Conservation (phyloP, 2,888 invertebrate species). For the Magallana nippona region DNA sequence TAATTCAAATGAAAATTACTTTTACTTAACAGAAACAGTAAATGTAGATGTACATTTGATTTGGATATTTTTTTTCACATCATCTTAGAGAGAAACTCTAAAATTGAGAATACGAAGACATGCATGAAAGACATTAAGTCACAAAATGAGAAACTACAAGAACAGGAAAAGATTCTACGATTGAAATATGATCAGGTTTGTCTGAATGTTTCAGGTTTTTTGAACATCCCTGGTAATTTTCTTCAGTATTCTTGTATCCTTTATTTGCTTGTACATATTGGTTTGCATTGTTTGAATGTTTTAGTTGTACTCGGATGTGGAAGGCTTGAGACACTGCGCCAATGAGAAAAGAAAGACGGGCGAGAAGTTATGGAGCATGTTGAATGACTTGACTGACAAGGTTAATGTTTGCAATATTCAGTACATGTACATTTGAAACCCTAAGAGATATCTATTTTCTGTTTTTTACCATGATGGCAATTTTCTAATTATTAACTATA, state of each 20-base stretch:
- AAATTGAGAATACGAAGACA: constrained; percentile 89
- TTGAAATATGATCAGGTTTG: constrained; percentile 88
- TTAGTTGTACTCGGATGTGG: constrained; percentile 70
- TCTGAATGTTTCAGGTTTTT: not conserved
- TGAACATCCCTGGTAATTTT: not conserved
- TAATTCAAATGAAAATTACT: no score
- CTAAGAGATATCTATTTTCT: no score
- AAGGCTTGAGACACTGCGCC: constrained; percentile 66
- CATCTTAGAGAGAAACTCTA: constrained; percentile 87
- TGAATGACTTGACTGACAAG: constrained; percentile 73
- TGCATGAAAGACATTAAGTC: constrained; percentile 88
- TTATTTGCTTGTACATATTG: not conserved
- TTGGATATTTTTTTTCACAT: not conserved
- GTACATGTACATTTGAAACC: not conserved
- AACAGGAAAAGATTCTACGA: constrained; percentile 89
- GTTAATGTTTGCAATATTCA: constrained; percentile 52
- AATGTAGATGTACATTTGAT: not conserved
- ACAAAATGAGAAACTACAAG: constrained; percentile 87
- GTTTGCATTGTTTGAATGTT: constrained; percentile 33
- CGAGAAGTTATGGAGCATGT: constrained; percentile 75
- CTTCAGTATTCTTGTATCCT: no score
- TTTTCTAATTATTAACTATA: no score
- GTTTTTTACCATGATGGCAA: no score
- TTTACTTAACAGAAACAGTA: no score
- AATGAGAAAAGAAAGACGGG: constrained; percentile 70